Evolutionary conservation across 2,113 vertebrate genomes (phyloP).

Genomic region (Oncorhynchus tshawytscha): DNA sequence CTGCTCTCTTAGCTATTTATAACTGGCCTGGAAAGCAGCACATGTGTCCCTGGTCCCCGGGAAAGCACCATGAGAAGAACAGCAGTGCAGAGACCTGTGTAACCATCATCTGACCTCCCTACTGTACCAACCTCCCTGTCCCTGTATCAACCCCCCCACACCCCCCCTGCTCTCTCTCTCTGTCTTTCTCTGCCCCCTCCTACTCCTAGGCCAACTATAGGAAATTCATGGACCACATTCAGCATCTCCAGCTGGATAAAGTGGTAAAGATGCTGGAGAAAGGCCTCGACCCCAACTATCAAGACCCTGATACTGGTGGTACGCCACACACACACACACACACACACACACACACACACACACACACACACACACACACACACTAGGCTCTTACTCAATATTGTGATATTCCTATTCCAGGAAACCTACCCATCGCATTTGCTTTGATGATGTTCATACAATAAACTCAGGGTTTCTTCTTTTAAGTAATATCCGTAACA

Average conservation of each 20-base stretch:
- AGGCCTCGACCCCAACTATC: constrained; percentile 88
- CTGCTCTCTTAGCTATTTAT: constrained; percentile 57
- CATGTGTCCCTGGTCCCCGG: constrained; percentile 30
- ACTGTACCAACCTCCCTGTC: background rate
- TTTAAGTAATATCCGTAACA: background rate
- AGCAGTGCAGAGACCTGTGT: constrained; percentile 6
- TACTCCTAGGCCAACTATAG: constrained; percentile 76
- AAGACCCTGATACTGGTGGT: constrained; percentile 86
- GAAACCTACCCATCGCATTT: background rate
- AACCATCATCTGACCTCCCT: background rate
- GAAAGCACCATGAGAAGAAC: constrained; percentile 18
- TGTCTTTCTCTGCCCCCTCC: background rate
- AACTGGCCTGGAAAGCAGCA: constrained; percentile 49
- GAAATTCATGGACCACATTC: constrained; percentile 83
- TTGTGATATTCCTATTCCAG: no score
- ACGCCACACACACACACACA: constrained; percentile 18
- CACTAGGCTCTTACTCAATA: no score
- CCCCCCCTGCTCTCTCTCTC: background rate
- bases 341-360: no score
- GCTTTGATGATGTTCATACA: background rate
- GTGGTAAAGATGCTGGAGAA: constrained; percentile 82
- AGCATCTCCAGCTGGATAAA: constrained; percentile 82
- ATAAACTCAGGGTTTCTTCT: background rate
- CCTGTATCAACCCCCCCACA: background rate
- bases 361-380: no score